Evolutionary conservation across 2,888 invertebrate genomes (phyloP).

Genomic region (Craniophora ligustri): DNA sequence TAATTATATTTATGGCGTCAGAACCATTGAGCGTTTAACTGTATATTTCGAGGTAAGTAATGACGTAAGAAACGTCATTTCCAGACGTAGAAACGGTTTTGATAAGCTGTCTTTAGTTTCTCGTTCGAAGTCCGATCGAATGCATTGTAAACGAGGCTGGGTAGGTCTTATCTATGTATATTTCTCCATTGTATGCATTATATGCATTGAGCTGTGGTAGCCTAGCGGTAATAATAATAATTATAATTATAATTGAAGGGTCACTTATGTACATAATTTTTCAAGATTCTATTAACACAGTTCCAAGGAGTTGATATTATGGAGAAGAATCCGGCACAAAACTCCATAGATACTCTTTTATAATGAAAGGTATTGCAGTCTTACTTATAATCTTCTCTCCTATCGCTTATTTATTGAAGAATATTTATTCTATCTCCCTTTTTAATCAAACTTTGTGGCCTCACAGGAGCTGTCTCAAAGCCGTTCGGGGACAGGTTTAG

Average conservation of each 20-base stretch:
- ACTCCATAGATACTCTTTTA: too few species aligned
- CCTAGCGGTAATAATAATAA: too few species aligned
- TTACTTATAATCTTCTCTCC: too few species aligned
- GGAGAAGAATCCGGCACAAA: too few species aligned
- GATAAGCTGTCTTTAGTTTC: slow-evolving; percentile 18
- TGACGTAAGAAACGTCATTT: slow-evolving; percentile 21
- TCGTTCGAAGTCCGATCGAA: too few species aligned
- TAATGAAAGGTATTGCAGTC: too few species aligned
- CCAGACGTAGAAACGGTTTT: slow-evolving; percentile 4
- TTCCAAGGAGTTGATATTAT: too few species aligned
- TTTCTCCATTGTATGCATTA: too few species aligned
- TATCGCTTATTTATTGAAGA: not conserved
- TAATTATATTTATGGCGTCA: slow-evolving; percentile 25
- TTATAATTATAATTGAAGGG: too few species aligned
- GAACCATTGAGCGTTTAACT: slow-evolving; percentile 1
- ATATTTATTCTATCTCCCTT: not conserved
- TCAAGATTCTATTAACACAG: too few species aligned
- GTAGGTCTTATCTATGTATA: not conserved
- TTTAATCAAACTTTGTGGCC: slow-evolving; percentile 19
- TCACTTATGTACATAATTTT: too few species aligned
- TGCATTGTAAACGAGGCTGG: not conserved
- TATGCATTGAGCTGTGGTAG: too few species aligned
- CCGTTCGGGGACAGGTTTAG: slow-evolving; percentile 8
- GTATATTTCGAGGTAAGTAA: slow-evolving; percentile 1
- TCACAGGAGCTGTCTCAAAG: not conserved